Base-by-base conservation (phyloP, 2,113 vertebrate species). In the Oreochromis tanganicae region DNA sequence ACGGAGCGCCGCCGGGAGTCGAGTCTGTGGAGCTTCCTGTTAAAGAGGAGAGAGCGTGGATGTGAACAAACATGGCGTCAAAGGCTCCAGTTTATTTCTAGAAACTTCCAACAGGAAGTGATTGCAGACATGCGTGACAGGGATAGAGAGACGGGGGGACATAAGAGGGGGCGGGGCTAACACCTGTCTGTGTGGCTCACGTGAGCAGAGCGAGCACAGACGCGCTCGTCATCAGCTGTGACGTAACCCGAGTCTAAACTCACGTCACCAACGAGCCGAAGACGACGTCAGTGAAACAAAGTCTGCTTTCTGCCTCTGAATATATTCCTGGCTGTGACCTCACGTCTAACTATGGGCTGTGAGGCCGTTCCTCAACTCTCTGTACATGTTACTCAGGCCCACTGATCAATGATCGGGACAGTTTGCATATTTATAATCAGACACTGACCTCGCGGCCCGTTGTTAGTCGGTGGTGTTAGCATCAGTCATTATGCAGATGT, bases 91-190 rank as follows among this genome's bases (percentile, higher is more conserved):
- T 57, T 0, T 14, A 57, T 29, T 59, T 59, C 24, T 57, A 57
- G 13, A 57, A 57, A 0, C 13, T 9, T 0, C 3, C 2, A 1
- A 29, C 13, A 29, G 56, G 7, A 54, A 2, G 27, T 2, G 4
- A 32, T 59, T 0, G 0, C 7, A 9, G 27, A 59, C 27, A 5
- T 59, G 56, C 0, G 3, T 0, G 1, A 16, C 56, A 59, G 7
- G 3, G 0, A 59, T 0, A 59, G 56, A 32, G 56, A 59, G 13
- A 3, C 0, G 0, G 3, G 34, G 27, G 0, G n/a, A 0, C 4
- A 59, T 9, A 59, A 16, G 14, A 59, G 27, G 56, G 56, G 56
- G 27, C 0, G 27, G 56, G 0, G 56, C 27, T 59, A 0, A 9
- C 27, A 0, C 27, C 57, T 17, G 27, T 61, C 14, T 61, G 14